These are phyloP conservation scores for Verasper variegatus DNA, from an alignment of 2,113 vertebrate species.

Conservation along the genomic window DNA sequence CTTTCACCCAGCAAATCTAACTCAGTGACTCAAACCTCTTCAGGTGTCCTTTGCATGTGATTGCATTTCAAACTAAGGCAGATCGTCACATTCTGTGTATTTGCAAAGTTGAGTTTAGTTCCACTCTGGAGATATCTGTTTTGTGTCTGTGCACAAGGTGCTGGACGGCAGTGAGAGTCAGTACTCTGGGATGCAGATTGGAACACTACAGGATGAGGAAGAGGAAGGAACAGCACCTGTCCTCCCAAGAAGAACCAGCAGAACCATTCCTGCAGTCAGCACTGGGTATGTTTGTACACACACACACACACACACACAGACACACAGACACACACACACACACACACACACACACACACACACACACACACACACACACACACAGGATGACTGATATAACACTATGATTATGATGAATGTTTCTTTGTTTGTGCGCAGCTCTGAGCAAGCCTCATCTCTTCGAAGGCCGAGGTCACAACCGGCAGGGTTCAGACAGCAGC, in stretches of 20 bases:
- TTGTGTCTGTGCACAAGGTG: constrained; percentile 82
- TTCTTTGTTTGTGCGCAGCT: constrained; percentile 77
- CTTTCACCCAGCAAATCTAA: constrained; percentile 35
- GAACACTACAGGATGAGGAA: constrained; percentile 91
- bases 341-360: background rate
- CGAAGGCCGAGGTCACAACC: constrained; percentile 87
- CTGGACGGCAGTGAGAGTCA: constrained; percentile 92
- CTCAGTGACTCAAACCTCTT: background rate
- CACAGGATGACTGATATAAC: background rate
- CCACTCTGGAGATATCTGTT: constrained; percentile 7
- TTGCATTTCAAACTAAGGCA: background rate
- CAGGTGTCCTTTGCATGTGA: constrained; percentile 29
- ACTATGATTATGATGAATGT: background rate
- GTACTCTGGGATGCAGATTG: constrained; percentile 90
- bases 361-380: background rate
- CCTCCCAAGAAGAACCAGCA: constrained; percentile 71
- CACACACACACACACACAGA: background rate
- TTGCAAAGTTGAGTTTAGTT: background rate
- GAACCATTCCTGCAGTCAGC: constrained; percentile 86
- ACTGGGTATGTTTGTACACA: constrained; percentile 81
- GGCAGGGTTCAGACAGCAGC: constrained; percentile 92
- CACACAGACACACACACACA: background rate
- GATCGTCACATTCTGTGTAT: background rate
- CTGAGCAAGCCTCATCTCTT: constrained; percentile 89
- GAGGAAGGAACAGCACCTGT: constrained; percentile 84